Percentiles rank a stretch among this genome's conserved stretches.
Evolutionary conservation across 1,140 invertebrate species (phyloP).

Genomic region (Charaxes varanes): DNA sequence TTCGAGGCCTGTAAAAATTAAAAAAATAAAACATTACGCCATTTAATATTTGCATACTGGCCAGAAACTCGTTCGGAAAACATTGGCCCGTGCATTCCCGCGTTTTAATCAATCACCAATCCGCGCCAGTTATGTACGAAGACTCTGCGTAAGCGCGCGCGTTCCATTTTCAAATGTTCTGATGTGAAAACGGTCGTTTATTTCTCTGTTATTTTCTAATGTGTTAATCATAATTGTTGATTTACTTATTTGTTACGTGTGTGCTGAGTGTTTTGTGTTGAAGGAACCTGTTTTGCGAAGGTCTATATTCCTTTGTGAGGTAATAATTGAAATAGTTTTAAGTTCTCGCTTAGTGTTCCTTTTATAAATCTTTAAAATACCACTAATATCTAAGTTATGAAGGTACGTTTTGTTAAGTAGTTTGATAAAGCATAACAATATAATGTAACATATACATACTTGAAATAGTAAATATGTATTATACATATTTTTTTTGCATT

Average conservation of each 20-base stretch:
- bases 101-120: constrained; percentile 37
- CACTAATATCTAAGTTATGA: no score
- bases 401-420: no score
- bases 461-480: no score
- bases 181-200: constrained; percentile 18
- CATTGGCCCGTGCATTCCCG: constrained; percentile 45
- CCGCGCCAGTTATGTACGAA: constrained; percentile 40
- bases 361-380: no score
- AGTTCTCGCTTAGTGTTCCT: no score
- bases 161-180: constrained; percentile 24
- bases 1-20: no score
- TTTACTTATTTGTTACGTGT: constrained; percentile 12
- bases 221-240: constrained; percentile 11
- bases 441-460: no score
- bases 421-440: no score
- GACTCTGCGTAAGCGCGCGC: constrained; percentile 31
- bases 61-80: constrained; percentile 27
- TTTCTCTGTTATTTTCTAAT: constrained; percentile 19
- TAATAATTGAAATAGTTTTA: constrained; percentile 31
- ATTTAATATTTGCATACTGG: constrained; percentile 25
- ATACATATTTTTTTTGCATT: no score
- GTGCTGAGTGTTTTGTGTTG: constrained; percentile 14
- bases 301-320: constrained; percentile 32
- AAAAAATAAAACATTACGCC: constrained; percentile 18
- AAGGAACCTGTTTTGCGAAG: constrained; percentile 17